These are phyloP conservation scores for Stenodera caucasica DNA, from an alignment of 2,888 invertebrate genomes.

Conservation along the genomic window DNA sequence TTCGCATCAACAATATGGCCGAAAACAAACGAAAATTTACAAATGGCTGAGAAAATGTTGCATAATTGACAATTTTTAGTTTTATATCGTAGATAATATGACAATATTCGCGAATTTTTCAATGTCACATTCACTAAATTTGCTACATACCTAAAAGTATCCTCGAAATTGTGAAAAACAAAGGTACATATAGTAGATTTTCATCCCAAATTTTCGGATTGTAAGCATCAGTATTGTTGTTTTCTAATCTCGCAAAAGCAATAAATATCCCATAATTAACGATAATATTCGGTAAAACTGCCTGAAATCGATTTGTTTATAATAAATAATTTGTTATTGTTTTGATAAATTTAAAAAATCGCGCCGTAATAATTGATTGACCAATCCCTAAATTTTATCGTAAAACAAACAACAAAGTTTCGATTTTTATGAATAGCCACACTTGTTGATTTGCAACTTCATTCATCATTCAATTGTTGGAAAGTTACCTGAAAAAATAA, in stretches of 20 bases:
- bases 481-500: constrained; percentile 61
- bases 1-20: too few species aligned
- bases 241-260: constrained; percentile 58
- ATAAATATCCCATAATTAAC: constrained; percentile 62
- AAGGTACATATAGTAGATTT: constrained; percentile 62
- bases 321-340: constrained; percentile 5
- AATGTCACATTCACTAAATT: too few species aligned
- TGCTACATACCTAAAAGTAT: constrained; percentile 58
- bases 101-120: too few species aligned
- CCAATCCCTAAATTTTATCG: neutral
- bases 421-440: neutral
- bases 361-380: neutral
- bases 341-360: neutral
- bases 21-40: too few species aligned
- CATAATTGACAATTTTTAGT: too few species aligned
- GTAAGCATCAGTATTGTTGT: constrained; percentile 52
- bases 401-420: neutral
- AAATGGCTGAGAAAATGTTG: too few species aligned
- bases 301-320: constrained; percentile 56
- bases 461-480: neutral
- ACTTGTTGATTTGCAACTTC: neutral
- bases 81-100: too few species aligned
- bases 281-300: constrained; percentile 61
- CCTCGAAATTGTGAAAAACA: constrained; percentile 63
- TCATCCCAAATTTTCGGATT: constrained; percentile 61